Conservation (phyloP, 2,888 invertebrate species). For the Melanophora roralis region DNA sequence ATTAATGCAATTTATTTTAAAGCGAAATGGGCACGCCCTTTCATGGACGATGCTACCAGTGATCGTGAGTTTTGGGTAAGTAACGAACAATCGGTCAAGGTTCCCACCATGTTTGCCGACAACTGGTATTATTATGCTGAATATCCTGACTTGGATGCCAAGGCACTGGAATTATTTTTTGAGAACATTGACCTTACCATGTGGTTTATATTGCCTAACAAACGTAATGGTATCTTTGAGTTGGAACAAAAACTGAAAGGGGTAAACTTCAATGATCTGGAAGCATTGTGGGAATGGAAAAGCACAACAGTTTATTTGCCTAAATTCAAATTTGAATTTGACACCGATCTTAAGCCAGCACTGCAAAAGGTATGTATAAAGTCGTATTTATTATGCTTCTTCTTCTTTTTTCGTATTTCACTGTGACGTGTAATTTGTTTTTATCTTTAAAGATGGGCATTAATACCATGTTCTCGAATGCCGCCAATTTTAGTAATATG, state of each 20-base stretch:
- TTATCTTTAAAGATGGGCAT: constrained; percentile 82
- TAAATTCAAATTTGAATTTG: constrained; percentile 89
- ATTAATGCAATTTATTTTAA: constrained; percentile 94
- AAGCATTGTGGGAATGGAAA: constrained; percentile 77
- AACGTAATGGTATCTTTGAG: constrained; percentile 82
- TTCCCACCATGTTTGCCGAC: constrained; percentile 85
- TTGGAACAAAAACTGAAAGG: constrained; percentile 82
- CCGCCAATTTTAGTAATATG: constrained; percentile 84
- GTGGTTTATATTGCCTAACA: constrained; percentile 86
- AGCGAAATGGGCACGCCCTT: constrained; percentile 86
- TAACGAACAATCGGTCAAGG: constrained; percentile 77
- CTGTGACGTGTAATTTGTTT: neutral
- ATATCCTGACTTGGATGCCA: constrained; percentile 78
- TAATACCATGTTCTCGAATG: constrained; percentile 80
- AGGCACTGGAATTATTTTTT: constrained; percentile 86
- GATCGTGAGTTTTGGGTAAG: constrained; percentile 83
- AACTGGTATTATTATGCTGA: constrained; percentile 78
- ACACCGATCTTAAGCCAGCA: constrained; percentile 81
- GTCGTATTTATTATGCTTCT: no score
- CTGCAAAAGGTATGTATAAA: constrained; percentile 80
- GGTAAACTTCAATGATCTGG: constrained; percentile 80
- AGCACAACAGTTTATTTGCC: constrained; percentile 83
- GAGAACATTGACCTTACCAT: constrained; percentile 84
- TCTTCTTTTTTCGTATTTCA: neutral
- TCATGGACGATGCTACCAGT: constrained; percentile 80